Conservation (phyloP, 92 coral and sea anemone genomes). For the Nematostella vectensis region DNA sequence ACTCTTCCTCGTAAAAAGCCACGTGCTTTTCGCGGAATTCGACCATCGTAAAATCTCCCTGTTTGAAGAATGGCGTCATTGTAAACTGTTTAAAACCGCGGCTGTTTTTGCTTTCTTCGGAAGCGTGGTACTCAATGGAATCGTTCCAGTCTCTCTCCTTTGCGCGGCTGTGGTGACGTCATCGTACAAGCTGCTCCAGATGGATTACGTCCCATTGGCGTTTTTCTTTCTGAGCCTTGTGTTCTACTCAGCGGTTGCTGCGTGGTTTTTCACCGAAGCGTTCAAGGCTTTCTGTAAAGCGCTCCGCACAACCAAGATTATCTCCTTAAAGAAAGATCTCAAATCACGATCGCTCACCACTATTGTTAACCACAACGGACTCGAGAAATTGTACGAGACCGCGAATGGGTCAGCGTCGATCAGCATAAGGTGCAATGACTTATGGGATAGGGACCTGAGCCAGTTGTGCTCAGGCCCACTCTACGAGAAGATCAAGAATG, state of each 20-base stretch:
- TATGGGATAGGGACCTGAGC: conserved; percentile 25
- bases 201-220: conserved; percentile 83
- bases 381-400: conserved; percentile 34
- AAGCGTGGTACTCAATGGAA: conserved; percentile 58
- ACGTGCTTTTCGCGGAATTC: conserved; percentile 75
- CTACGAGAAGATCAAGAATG: conserved; percentile 9
- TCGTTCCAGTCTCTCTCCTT: conserved; percentile 53
- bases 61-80: conserved; percentile 21
- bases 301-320: neutral
- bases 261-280: conserved; percentile 85
- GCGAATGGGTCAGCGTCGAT: conserved; percentile 31
- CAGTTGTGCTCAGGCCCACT: conserved; percentile 16
- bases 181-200: conserved; percentile 40
- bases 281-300: conserved; percentile 20
- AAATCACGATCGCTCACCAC: conserved; percentile 18
- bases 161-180: conserved; percentile 39
- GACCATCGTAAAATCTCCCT: conserved; percentile 40
- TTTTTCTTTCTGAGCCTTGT: conserved; percentile 83
- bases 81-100: conserved; percentile 27
- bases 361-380: conserved; percentile 63
- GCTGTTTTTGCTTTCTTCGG: conserved; percentile 28
- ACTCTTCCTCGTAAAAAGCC: conserved; percentile 70
- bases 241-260: conserved; percentile 74
- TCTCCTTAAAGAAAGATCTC: neutral
- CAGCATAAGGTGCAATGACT: conserved; percentile 25